Percentiles rank a stretch among this genome's conserved stretches.
phyloP scores from a whole-genome alignment of 2,888 invertebrate species.

The Synergus itoensis region DNA sequence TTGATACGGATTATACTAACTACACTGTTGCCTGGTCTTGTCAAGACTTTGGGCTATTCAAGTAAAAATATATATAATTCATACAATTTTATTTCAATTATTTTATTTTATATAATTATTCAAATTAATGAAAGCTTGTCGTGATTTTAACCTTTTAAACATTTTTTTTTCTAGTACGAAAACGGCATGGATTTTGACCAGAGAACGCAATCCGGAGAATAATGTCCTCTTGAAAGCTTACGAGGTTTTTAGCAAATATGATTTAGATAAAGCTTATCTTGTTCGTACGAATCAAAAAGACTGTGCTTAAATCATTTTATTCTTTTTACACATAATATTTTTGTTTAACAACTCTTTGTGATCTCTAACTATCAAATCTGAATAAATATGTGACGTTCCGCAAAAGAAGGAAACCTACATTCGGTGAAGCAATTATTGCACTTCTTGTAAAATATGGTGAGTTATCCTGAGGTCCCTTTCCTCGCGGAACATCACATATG shows the following conservation, averaged over 20 bases:
- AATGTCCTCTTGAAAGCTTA: slow-evolving; percentile 82
- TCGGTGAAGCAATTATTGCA: no score
- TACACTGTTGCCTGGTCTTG: slow-evolving; percentile 84
- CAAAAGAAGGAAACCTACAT: no score
- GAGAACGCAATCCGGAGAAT: slow-evolving; percentile 81
- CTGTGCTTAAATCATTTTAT: slow-evolving; percentile 75
- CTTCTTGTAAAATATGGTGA: no score
- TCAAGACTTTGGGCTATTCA: slow-evolving; percentile 79
- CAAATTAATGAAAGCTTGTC: not conserved
- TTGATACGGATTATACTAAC: slow-evolving; percentile 83
- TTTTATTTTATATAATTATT: not conserved
- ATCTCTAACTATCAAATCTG: not conserved
- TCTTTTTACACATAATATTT: not conserved
- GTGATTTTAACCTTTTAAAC: not conserved
- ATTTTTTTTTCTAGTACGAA: slow-evolving; percentile 67
- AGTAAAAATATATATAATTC: slow-evolving; percentile 63
- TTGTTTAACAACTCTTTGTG: not conserved
- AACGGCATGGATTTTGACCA: slow-evolving; percentile 83
- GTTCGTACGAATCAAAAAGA: slow-evolving; percentile 83
- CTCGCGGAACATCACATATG: no score
- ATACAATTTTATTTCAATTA: not conserved
- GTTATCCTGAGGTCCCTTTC: no score
- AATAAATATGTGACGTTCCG: not conserved
- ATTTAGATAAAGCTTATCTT: slow-evolving; percentile 81
- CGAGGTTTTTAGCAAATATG: slow-evolving; percentile 80